phyloP scores from a whole-genome alignment of 2,888 invertebrate species.

The Bugula neritina region DNA sequence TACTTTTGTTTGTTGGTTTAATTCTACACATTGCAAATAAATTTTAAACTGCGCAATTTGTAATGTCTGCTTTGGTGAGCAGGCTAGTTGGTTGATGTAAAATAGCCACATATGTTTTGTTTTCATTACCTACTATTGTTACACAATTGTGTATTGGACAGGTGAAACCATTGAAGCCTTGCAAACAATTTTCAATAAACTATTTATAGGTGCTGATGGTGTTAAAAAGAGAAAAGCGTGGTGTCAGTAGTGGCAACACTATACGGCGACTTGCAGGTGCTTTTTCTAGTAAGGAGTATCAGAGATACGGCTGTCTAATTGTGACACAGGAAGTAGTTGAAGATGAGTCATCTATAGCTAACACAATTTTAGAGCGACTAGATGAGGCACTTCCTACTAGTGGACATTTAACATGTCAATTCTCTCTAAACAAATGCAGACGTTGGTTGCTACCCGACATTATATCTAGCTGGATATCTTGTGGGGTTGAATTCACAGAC shows the following conservation, averaged over 20 bases:
- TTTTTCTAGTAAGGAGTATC: neutral
- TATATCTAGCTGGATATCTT: too few relatives aligned
- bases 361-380: too few relatives aligned
- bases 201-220: neutral
- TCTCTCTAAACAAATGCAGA: constrained; percentile 28
- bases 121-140: neutral
- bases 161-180: too few relatives aligned
- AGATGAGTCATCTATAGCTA: neutral
- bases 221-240: neutral
- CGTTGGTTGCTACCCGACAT: constrained; percentile 28
- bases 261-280: neutral
- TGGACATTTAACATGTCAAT: neutral
- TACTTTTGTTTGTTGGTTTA: too few relatives aligned
- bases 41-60: too few relatives aligned
- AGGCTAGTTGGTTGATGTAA: too few relatives aligned
- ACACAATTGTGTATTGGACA: too few relatives aligned
- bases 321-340: neutral
- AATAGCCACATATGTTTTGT: neutral
- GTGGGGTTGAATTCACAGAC: too few relatives aligned
- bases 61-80: too few relatives aligned
- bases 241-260: neutral
- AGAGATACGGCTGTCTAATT: neutral
- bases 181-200: too few relatives aligned
- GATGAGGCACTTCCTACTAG: neutral
- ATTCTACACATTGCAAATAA: too few relatives aligned